Percentiles rank a stretch among this genome's conserved stretches.
These are phyloP conservation scores for Acrocephalus kingi DNA, from an alignment of 2,113 vertebrate genomes.

Conservation along the genomic window DNA sequence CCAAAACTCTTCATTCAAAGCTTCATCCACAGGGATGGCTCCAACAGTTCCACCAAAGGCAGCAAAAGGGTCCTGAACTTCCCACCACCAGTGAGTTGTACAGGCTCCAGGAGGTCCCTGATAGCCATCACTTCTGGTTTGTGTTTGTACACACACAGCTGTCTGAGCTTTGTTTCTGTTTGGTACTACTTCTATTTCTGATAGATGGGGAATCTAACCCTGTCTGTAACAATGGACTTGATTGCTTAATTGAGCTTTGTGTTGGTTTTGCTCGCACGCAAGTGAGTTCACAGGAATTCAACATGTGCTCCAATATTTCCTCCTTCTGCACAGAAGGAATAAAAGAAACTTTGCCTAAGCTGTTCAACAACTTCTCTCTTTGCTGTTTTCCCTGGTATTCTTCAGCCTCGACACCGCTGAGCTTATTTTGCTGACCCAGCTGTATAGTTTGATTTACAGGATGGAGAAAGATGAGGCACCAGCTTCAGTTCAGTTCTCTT, in stretches of 20 bases:
- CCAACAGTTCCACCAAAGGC: background rate
- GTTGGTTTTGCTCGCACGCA: background rate
- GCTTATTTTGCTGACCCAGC: background rate
- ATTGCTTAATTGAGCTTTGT: background rate
- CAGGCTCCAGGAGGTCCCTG: background rate
- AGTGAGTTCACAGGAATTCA: background rate
- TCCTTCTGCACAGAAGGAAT: background rate
- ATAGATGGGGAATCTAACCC: background rate
- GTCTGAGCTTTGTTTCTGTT: slow-evolving; percentile 1
- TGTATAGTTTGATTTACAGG: background rate
- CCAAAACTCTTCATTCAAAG: background rate
- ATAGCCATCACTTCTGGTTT: slow-evolving; percentile 9
- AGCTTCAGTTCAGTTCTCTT: background rate
- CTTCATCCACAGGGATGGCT: background rate
- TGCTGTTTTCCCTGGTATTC: background rate
- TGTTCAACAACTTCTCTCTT: background rate
- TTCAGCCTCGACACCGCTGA: background rate
- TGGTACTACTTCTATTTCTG: background rate
- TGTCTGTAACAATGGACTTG: background rate
- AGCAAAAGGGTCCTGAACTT: background rate
- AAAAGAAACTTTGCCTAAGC: background rate
- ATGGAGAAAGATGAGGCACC: background rate
- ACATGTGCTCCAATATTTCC: background rate
- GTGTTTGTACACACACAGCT: background rate
- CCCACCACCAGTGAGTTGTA: background rate